Conservation (phyloP, 2,797 vertebrate genomes). For the Chromobotia macracanthus region DNA sequence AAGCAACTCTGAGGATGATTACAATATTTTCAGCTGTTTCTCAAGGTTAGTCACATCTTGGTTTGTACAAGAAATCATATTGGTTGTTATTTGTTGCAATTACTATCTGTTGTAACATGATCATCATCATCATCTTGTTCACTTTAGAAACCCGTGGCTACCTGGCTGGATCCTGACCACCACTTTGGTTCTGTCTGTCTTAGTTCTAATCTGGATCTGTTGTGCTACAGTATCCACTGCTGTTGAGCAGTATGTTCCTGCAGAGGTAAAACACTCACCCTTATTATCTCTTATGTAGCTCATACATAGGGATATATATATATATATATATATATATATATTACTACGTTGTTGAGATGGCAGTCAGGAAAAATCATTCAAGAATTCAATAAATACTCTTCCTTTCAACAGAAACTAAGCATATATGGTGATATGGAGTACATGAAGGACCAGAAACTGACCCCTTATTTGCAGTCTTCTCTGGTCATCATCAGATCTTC, state of each 20-base stretch:
- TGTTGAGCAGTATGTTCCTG: slow-evolving; percentile 92
- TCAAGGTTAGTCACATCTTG: slow-evolving; percentile 71
- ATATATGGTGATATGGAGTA: slow-evolving; percentile 93
- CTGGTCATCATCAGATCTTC: slow-evolving; percentile 87
- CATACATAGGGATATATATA: no score
- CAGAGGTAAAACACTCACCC: slow-evolving; percentile 79
- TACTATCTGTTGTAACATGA: not conserved
- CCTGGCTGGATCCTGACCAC: slow-evolving; percentile 94
- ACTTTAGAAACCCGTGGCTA: slow-evolving; percentile 85
- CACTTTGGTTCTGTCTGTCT: slow-evolving; percentile 89
- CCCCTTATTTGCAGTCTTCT: slow-evolving; percentile 86
- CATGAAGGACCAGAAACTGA: slow-evolving; percentile 87
- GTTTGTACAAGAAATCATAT: not conserved
- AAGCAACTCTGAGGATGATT: slow-evolving; percentile 67
- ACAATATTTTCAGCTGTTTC: slow-evolving; percentile 78
- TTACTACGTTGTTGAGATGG: no score
- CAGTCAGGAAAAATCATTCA: no score
- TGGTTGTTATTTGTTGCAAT: not conserved
- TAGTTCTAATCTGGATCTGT: slow-evolving; percentile 98
- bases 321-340: no score
- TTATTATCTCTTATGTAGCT: not conserved
- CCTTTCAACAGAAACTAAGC: slow-evolving; percentile 87
- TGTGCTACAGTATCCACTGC: slow-evolving; percentile 96
- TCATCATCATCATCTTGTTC: not conserved
- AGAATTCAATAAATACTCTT: no score